Base-by-base conservation (phyloP, 1,140 invertebrate species). In the Drosophila serrata region DNA sequence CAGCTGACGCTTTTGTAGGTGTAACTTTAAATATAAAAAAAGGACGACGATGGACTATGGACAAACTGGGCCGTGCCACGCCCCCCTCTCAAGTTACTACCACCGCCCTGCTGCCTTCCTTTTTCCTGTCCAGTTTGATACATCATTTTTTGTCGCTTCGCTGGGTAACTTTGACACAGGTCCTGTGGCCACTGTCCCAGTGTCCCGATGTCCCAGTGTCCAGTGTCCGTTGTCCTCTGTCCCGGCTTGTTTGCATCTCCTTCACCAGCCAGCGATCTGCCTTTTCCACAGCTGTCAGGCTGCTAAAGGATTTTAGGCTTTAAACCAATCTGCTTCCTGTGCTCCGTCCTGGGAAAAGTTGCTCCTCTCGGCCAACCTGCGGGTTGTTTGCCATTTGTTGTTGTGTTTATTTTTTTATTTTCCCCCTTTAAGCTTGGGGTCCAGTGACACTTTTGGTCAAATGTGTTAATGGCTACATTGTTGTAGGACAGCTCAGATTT, bases 141-240 rank as follows among this genome's bases (percentile, higher is more conserved):
- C 65, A 80, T 84, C 81, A 84, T 86, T 86, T 86, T 86, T 86
- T 85, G 79, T 65, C 82, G 63, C 78, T 81, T 86, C 68, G 74
- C 64, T 81, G 79, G 78, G 56, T 48, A 86, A 86, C 72, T 77
- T 76, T 81, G 81, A 85, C 82, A 78, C 74, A 80, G 65, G 74
- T 82, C 64, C 53, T 37, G 48, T 43, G 27, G 76, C 78, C 39
- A 45, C 22, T 53, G 60, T 62, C 45, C 37, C 46, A 1, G 9
- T 31, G 46, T 48, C 43, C 43, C 6, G 15, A 7, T 27, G 22
- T n/a, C 35, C 53, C 48, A 48, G 12, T 31, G 49, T 19, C 42
- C 48, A 39, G 4, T 33, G 13, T 31, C 43, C 65, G 42, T 7
- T 33, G 15, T 40, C 58, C 40, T 22, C 51, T 46, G 43, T 45